These are phyloP conservation scores for Thinocorus orbignyianus DNA, from an alignment of 2,113 vertebrate species.

Conservation along the genomic window DNA sequence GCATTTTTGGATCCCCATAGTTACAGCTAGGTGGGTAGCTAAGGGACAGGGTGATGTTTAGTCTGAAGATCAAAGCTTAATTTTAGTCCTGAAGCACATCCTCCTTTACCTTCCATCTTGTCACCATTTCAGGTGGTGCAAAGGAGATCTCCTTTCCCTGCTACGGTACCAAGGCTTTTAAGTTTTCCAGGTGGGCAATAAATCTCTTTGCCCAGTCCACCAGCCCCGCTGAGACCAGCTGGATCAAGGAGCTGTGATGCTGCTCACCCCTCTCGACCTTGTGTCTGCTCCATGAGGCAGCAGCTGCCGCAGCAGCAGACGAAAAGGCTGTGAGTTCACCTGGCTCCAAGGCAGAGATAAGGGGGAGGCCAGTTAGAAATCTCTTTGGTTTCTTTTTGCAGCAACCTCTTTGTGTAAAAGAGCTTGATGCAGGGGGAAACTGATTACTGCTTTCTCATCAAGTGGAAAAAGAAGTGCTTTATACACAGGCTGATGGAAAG, in stretches of 20 bases:
- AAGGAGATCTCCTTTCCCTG: neutral
- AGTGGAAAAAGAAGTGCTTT: conserved; percentile 57
- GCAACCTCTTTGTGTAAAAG: conserved; percentile 39
- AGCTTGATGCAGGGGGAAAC: conserved; percentile 36
- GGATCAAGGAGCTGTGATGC: fast-evolving
- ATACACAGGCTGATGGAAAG: conserved; percentile 60
- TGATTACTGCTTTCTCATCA: conserved; percentile 62
- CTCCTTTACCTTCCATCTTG: neutral
- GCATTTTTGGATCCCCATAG: fast-evolving
- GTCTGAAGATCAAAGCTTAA: neutral
- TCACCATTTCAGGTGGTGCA: neutral
- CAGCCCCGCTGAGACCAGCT: neutral
- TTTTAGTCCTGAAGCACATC: neutral
- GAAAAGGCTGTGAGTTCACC: neutral
- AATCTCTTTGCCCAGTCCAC: neutral
- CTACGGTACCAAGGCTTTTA: neutral
- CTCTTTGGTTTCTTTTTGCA: conserved; percentile 47
- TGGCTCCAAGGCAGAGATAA: neutral
- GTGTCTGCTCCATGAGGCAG: neutral
- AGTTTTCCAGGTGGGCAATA: neutral
- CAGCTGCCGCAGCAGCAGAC: neutral
- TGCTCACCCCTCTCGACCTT: neutral
- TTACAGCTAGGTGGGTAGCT: neutral
- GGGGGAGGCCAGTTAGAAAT: conserved; percentile 9
- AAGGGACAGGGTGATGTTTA: neutral